Evolutionary conservation across 1,140 invertebrate genomes (phyloP).

Genomic region (Pristionchus pacificus): DNA sequence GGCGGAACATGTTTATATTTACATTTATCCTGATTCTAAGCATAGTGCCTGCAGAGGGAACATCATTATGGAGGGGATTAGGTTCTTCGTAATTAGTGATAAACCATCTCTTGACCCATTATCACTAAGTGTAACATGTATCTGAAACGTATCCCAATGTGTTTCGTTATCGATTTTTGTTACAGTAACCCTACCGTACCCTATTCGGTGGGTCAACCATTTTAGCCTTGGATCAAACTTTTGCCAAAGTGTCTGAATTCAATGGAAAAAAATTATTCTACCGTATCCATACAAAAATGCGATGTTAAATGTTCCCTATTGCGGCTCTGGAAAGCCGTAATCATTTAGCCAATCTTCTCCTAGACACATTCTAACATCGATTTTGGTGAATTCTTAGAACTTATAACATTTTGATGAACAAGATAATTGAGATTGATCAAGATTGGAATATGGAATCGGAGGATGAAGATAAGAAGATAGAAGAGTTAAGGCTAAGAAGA

Average conservation of each 20-base stretch:
- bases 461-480: constrained; percentile 37
- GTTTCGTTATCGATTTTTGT: no score
- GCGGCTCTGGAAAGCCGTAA: no score
- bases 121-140: neutral
- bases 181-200: constrained; percentile 3
- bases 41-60: no score
- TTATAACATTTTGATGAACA: neutral
- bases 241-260: no score
- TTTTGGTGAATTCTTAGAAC: neutral
- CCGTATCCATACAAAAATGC: neutral
- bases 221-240: no score
- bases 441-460: constrained; percentile 23
- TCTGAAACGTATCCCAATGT: neutral
- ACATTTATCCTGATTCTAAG: neutral
- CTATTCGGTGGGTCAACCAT: no score
- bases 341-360: no score
- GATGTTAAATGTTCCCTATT: neutral
- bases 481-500: constrained; percentile 11
- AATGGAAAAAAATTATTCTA: no score
- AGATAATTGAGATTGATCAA: constrained; percentile 13
- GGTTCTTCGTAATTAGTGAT: no score
- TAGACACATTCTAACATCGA: neutral
- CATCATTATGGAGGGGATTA: no score
- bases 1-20: constrained; percentile 5
- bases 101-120: no score